Base-by-base conservation (phyloP, 2,113 vertebrate species). In the Carassius carassius region DNA sequence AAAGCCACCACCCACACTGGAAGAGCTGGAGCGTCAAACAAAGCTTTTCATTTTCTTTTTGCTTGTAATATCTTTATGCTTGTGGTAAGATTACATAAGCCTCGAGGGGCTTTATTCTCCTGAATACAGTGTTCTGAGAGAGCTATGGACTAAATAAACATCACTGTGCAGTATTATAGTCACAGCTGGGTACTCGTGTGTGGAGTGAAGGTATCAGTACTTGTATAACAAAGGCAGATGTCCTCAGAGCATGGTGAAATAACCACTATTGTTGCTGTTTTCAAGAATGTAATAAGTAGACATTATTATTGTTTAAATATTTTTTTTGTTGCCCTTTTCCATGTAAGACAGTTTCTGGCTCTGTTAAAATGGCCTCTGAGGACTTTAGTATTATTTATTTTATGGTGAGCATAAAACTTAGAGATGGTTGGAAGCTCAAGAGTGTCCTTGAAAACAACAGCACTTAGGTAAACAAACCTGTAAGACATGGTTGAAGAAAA, bases 71-170 rank as follows among this genome's bases (percentile, higher is more conserved):
- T 80, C 7, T 17, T 29, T 44, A 65, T 80, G 60, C 78, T 65
- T 80, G 35, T 47, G 78, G 78, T 65, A 47, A 29, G 60, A 80
- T 80, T 80, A 65, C 60, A 65, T 65, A 63, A 65, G n/a, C 23
- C 60, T 80, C 37, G 16, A 65, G 75, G 51, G 78, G 60, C 21
- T 80, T 80, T 29, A 29, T 80, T 65, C 78, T 65, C 58, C 7
- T 29, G 21, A 11, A 47, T 80, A 47, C 37, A 65, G 37, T 65
- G 60, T 65, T 65, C 23, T 17, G 60, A 41, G 60, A 41, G 37
- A 62, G 23, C 35, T 19, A 17, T 79, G 56, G 77, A 41, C 12
- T 78, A 6, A 65, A 21, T 44, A 67, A 67, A 84, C 47, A 47
- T 78, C 73, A 51, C 47, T 69, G 73, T 65, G 62, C 23, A 51